Base-by-base conservation (phyloP, 2,113 vertebrate species). In the Equus przewalskii region DNA sequence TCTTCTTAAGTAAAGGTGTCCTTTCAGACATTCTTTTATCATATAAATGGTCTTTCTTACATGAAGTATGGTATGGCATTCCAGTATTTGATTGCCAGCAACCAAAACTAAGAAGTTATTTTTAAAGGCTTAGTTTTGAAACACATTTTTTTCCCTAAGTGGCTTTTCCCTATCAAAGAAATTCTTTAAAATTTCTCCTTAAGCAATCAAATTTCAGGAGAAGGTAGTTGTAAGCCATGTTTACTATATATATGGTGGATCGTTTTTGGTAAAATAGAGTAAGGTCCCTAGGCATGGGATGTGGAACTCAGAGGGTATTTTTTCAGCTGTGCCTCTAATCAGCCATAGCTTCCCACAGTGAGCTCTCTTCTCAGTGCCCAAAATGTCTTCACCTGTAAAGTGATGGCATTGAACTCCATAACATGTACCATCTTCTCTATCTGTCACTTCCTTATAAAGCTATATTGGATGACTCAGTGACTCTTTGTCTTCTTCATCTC, bases 11-110 rank as follows among this genome's bases (percentile, higher is more conserved):
- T 64, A 69, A 56, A 80, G n/a, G 7, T 56, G 56, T 69, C 51
- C 36, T 91, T 80, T 58, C n/a, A 80, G 62, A 44, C 12, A 69
- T 7, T 91, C 24, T 18, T 91, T 91, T 33, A 46, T 81, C 36
- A 33, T 69, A 58, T 26, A 46, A 44, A 70, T 26, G 18, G 56
- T 46, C 36, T 44, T 91, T 81, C 5, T 12, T 79, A 12, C 33
- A 7, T 56, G 76, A 80, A 14, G 19, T 22, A 58, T 3, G 26
- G 4, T 6, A 36, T 54, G 46, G 18, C 8, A 58, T 44, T 91
- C 64, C 69, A 81, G 58, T 24, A 46, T 81, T 58, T 46, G 36
- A 91, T 70, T 44, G 64, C 19, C 64, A 8, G 26, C 49, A 54
- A 56, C n/a, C 14, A n/a, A 81, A 16, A 46, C 26, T 54, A 54